Base-by-base conservation (phyloP, 2,888 invertebrate genomes). In the Phlogophora meticulosa region DNA sequence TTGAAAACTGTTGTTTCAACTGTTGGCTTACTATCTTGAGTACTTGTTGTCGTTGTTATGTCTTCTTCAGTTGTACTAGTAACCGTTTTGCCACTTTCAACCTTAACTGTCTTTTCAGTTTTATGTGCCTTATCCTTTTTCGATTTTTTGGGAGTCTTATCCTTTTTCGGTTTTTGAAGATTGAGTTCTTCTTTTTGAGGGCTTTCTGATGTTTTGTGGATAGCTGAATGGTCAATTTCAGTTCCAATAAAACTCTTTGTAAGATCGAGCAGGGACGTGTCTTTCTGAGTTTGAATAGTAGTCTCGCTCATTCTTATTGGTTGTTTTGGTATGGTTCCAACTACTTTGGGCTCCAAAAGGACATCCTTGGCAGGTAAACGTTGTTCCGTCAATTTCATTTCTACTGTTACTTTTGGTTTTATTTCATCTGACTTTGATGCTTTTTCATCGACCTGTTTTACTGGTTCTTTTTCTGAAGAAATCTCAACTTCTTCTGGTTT, bases 171-270 rank as follows among this genome's bases (percentile, higher is more conserved):
- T 15, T 42, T n/a, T 48, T 63, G 46, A 38, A 43, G 32, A 45
- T 36, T 46, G 0, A n/a, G 5, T 1, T 62, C 48, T 20, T 22
- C 32, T 2, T 51, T 58, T 45, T 66, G 13, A 22, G 34, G 7
- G 9, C 46, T 58, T 42, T 67, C 67, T 28, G 48, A 17, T 17
- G 46, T 34, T 65, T 49, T 71, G 7, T 74, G 65, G 2, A 76
- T 74, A 11, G 48, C 34, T 45, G 76, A 76, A 53, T 76, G 11
- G 22, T 76, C 76, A 0, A 75, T 76, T 71, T 75, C 74, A 49
- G 59, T 53, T 28, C 65, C 76, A 42, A 74, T 52, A 43, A 74
- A 74, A 52, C 56, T 61, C 20, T 72, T 76, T 36, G 65, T 75
- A 4, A 71, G 53, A 45, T 75, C 66, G 0, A 52, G 40, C 10